These are phyloP conservation scores for Drosophila nannoptera DNA, from an alignment of 1,140 invertebrate genomes.

Conservation along the genomic window DNA sequence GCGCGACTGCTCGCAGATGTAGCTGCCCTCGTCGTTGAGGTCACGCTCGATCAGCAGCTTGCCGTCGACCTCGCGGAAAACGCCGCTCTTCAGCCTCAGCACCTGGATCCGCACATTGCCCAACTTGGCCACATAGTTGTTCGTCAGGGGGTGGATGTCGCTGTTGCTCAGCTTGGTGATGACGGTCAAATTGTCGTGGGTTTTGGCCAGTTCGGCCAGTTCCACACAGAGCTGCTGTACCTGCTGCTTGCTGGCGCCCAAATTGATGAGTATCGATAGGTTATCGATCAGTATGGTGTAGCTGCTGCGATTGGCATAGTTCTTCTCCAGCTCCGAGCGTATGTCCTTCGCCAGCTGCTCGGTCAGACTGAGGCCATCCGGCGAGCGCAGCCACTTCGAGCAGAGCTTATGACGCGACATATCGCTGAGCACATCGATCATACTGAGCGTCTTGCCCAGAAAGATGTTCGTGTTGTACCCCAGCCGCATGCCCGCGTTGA, in stretches of 20 bases:
- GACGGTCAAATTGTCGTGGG: constrained; percentile 79
- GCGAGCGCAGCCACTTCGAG: constrained; percentile 64
- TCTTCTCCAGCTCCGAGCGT: constrained; percentile 54
- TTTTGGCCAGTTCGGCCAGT: constrained; percentile 76
- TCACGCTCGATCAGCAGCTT: constrained; percentile 81
- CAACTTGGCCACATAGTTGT: constrained; percentile 82
- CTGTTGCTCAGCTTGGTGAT: constrained; percentile 80
- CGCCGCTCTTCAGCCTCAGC: constrained; percentile 83
- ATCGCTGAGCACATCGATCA: constrained; percentile 82
- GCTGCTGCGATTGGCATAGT: constrained; percentile 59
- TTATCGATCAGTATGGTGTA: constrained; percentile 86
- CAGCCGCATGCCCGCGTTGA: constrained; percentile 85
- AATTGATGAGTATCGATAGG: constrained; percentile 84
- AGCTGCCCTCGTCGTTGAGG: constrained; percentile 77
- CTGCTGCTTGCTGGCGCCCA: constrained; percentile 79
- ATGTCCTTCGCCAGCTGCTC: constrained; percentile 63
- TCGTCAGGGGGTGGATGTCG: constrained; percentile 80
- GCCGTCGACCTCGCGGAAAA: constrained; percentile 85
- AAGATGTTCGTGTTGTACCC: constrained; percentile 84
- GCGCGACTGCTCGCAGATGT: constrained; percentile 64
- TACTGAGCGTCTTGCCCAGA: constrained; percentile 80
- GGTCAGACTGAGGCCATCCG: constrained; percentile 50
- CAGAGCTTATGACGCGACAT: constrained; percentile 69
- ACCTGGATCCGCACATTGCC: constrained; percentile 83
- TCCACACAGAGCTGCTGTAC: constrained; percentile 76